Conservation (phyloP, 2,797 vertebrate species). For the Artibeus lituratus region DNA sequence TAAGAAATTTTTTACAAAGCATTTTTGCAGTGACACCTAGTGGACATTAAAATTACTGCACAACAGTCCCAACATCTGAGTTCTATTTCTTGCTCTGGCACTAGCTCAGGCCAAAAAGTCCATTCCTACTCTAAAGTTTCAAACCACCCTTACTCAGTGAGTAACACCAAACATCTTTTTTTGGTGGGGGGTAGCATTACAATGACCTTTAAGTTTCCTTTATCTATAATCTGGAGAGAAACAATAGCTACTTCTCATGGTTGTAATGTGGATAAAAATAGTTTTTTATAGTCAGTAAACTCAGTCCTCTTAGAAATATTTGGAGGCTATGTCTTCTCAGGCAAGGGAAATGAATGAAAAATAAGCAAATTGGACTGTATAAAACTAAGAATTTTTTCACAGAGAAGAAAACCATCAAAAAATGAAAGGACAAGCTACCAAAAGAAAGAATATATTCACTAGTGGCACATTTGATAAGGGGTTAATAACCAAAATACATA, state of each 20-base stretch:
- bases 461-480: neutral
- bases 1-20: neutral
- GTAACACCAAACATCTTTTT: neutral
- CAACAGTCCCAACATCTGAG: neutral
- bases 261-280: neutral
- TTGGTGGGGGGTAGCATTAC: neutral
- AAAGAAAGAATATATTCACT: neutral
- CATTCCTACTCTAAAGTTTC: neutral
- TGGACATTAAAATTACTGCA: slow-evolving; percentile 33
- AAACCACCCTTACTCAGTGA: neutral
- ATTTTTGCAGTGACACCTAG: slow-evolving; percentile 61
- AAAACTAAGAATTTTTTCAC: neutral
- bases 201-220: neutral
- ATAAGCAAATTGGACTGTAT: neutral
- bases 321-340: neutral
- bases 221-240: neutral
- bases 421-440: neutral
- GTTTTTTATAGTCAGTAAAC: neutral
- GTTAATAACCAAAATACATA: neutral
- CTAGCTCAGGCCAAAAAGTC: neutral
- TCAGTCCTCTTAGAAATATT: neutral
- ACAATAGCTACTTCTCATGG: neutral
- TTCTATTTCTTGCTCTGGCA: neutral
- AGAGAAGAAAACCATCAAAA: neutral
- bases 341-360: neutral